Evolutionary conservation across 2,797 vertebrate genomes (phyloP), one percentile per base, ranked within the genome.

Genomic region (Xenopus petersii): DNA sequence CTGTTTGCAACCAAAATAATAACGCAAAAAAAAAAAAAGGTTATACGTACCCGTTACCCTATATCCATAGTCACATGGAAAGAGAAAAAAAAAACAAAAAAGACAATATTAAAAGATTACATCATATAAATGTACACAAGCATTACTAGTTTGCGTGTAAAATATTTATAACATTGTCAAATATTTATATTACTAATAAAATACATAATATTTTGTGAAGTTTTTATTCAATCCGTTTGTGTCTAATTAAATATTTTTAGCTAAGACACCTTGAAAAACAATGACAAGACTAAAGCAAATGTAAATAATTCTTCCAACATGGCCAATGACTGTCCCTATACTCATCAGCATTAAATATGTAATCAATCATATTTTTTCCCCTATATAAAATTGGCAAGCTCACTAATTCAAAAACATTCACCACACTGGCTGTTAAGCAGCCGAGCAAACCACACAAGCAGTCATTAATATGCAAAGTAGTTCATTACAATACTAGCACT

Each of bases 41-140:
- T 17, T 16, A 56, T 56, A 90, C 92, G 92, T 92, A 93, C 92
- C 92, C 91, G 84, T 91, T 93, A 72, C 92, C 92, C 92, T 93
- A 82, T 16, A 89, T 87, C 86, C 90, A 82, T 0, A 76, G 85
- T 86, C 83, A 88, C 87, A 83, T 83, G 74, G 85, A 82, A 83
- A 67, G 82, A 86, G 86, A 85, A 84, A 78, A 85, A 84, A 78
- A 51, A 65, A 74, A 54, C 76, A 77, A 80, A 79, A 73, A 72
- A 85, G 79, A 81, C 36, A 42, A 42, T 42, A 30, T 42, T 6
- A 42, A 51, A 51, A 51, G 49, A 51, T 12, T 2, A 51, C 49
- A 51, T 5, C 1, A 42, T 42, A 42, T 3, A 42, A 4, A 9
- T 9, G 5, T 42, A 42, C 4, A 30, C 4, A 7, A 5, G 8